Base-by-base conservation (phyloP, 2,888 invertebrate genomes). In the Entomobrya proxima region DNA sequence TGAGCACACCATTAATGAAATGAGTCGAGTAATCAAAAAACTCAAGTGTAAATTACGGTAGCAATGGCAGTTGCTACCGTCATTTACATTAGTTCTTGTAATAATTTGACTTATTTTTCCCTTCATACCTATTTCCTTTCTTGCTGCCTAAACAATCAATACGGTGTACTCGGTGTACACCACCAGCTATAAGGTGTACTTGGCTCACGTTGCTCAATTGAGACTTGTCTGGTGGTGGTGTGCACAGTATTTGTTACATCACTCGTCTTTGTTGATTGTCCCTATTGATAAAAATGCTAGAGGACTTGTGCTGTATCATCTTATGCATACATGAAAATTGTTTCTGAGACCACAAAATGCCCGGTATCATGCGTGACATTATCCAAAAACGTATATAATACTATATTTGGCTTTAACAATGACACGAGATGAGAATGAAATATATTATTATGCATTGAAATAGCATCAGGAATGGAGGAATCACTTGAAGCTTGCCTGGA, bases 1-100 rank as follows among this genome's bases (percentile, higher is more conserved):
- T 13, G 21, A 52, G 13, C 2, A 9, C 30, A 35, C 37, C 55
- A 55, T 75, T 75, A 75, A 75, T 75, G 75, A 75, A 75, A 75
- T 75, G 55, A 75, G 61, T 30, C 21, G 30, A 52, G 50, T 35
- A 75, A 75, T 74, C 47, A 74, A 74, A 35, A 7, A 55, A 24
- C 21, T 35, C 55, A 21, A 47, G 47, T 47, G 32, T 24, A 44
- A 44, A 44, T 24, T 15, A n/a, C 15, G 6, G 13, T 15, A 47
- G n/a, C 47, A 15, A n/a, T 47, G 47, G n/a, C 47, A 47, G 47
- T 47, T 47, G 47, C n/a, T n/a, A n/a, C n/a, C n/a, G n/a, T 47
- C 47, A 47, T 13, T 15, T 47, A 15, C 47, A 47, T 47, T 47
- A 47, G 47, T 15, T n/a, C n/a, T 47, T 3, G 11, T 47, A n/a